These are phyloP conservation scores for Entelurus aequoreus DNA, from an alignment of 2,113 vertebrate species.

Conservation along the genomic window DNA sequence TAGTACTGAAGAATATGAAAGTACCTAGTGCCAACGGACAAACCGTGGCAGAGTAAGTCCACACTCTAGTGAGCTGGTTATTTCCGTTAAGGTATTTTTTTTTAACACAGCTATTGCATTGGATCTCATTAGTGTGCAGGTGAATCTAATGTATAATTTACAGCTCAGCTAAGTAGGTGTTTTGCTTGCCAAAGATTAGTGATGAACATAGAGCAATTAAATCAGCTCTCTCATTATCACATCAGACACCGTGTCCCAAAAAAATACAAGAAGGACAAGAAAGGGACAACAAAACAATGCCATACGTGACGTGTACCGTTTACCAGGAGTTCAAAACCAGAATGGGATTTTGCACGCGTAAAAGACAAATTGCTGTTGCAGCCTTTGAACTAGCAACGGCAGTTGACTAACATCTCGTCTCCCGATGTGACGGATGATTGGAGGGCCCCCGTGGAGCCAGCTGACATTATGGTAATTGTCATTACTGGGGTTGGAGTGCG, in stretches of 20 bases:
- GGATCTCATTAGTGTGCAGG: neutral
- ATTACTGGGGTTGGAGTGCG: slow-evolving; percentile 72
- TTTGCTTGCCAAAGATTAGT: neutral
- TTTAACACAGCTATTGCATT: neutral
- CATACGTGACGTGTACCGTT: no score
- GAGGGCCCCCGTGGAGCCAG: slow-evolving; percentile 57
- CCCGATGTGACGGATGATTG: slow-evolving; percentile 62
- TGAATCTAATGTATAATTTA: neutral
- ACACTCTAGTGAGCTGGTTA: no score
- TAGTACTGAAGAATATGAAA: no score
- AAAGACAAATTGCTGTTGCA: slow-evolving; percentile 30
- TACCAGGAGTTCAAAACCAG: slow-evolving; percentile 2
- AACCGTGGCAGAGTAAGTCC: no score
- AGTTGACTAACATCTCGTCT: slow-evolving; percentile 47
- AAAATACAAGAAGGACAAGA: neutral
- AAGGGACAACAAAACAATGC: neutral
- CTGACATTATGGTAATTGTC: slow-evolving; percentile 79
- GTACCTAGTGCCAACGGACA: no score
- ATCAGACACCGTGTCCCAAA: neutral
- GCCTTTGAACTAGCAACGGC: slow-evolving; percentile 43
- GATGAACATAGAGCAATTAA: neutral
- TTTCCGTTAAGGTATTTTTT: neutral
- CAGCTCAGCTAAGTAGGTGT: neutral
- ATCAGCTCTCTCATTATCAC: neutral
- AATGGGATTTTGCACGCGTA: slow-evolving; percentile 8